phyloP scores from a whole-genome alignment of 2,113 vertebrate species.

The Capreolus pygargus region DNA sequence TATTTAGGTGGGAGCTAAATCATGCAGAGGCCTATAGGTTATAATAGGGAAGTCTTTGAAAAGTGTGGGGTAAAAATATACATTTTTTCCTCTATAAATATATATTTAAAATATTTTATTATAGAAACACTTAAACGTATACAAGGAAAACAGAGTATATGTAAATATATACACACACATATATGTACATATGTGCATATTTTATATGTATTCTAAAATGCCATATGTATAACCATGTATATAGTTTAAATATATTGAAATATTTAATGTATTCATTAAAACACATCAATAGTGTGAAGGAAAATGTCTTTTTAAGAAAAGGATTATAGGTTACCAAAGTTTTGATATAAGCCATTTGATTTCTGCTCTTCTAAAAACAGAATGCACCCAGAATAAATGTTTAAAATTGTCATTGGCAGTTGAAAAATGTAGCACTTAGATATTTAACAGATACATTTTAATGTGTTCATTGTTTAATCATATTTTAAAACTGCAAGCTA shows the following conservation, averaged over 20 bases:
- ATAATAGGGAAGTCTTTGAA: not conserved
- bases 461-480: conserved; percentile 16
- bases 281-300: not conserved
- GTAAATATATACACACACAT: not conserved
- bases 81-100: not conserved
- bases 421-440: not conserved
- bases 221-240: not conserved
- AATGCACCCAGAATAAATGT: not conserved
- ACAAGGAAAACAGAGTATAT: not conserved
- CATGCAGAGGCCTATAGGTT: not conserved
- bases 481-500: not conserved
- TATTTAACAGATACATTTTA: conserved; percentile 15
- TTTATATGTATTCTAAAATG: not conserved
- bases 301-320: conserved; percentile 29
- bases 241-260: not conserved
- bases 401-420: not conserved
- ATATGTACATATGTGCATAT: not conserved
- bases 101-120: not conserved
- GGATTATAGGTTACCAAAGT: not conserved
- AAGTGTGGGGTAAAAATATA: not conserved
- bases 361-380: not conserved
- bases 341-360: conserved; percentile 15
- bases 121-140: not conserved
- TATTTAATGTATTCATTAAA: not conserved
- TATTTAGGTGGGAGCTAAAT: not conserved